Evolutionary conservation across 2,888 invertebrate species (phyloP), one percentile per base, ranked within the genome.

Genomic region (Cephus nigrinus): DNA sequence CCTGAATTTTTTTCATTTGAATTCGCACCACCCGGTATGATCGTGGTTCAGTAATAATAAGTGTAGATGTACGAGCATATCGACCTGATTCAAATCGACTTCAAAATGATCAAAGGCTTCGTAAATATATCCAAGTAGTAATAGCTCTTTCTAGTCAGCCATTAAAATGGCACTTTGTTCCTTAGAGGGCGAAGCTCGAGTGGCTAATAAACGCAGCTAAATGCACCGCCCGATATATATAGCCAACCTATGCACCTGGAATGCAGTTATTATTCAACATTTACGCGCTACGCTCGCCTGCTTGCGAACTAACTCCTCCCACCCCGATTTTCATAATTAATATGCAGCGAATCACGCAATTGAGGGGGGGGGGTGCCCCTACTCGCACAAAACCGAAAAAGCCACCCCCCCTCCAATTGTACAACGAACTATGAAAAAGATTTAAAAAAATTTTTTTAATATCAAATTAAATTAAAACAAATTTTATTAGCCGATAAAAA

Each of bases 241-340:
- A 30, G 69, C 31, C 32, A 69, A 15, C 4, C 40, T 40, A 40
- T 40, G 40, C 80, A 15, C 30, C 74, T 32, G 86, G 86, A 88
- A 89, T 88, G 87, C 84, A 82, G 87, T 88, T 88, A 89, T 88
- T 88, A 88, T 89, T 89, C 86, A 87, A 88, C 85, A 82, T 86
- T 88, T 86, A 84, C 81, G 80, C 83, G 85, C 84, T 81, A 86
- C 85, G 85, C 85, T 88, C 83, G 84, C 86, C 83, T 86, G 85
- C 78, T 74, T 82, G 80, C 83, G 78, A 72, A 80, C 72, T 80
- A 75, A 80, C 75, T 79, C 79, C 76, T 74, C 75, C 79, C 73
- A 75, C 73, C 78, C 23, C 69, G 74, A 73, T 77, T 72, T 78
- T 55, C 32, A 72, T 82, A 82, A 82, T 86, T 87, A 83, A 85